These are phyloP conservation scores for Hassar affinis DNA, from an alignment of 2,113 vertebrate species.

Conservation along the genomic window DNA sequence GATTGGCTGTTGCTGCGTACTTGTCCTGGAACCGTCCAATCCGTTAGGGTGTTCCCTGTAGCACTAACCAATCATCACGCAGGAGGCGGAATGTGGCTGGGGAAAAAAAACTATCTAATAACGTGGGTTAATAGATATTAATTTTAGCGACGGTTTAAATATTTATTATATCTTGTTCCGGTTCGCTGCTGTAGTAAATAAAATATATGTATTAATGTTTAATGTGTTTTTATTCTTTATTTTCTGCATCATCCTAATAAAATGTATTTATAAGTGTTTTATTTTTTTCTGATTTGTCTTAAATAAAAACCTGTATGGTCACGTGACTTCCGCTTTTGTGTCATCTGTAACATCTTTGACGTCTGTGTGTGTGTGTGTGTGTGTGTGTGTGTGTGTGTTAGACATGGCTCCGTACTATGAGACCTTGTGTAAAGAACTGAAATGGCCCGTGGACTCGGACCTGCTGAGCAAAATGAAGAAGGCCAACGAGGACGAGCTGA, in stretches of 20 bases:
- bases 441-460: conserved; percentile 86
- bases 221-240: no score
- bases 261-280: no score
- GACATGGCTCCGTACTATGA: conserved; percentile 97
- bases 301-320: no score
- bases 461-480: conserved; percentile 93
- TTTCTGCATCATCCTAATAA: no score
- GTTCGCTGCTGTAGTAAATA: no score
- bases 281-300: no score
- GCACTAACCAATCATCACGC: not conserved
- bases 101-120: not conserved
- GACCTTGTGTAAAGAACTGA: conserved; percentile 88
- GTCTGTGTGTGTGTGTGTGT: no score
- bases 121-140: not conserved
- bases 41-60: fast-evolving
- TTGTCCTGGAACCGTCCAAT: not conserved
- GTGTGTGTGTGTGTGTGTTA: conserved; percentile 60
- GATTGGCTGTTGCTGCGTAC: not conserved
- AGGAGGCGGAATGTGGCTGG: not conserved
- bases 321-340: not conserved
- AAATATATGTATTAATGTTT: no score
- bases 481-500: conserved; percentile 90
- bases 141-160: no score
- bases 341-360: not conserved
- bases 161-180: no score